Evolutionary conservation across 2,113 vertebrate genomes (phyloP).

Genomic region (Cranoglanis bouderius): DNA sequence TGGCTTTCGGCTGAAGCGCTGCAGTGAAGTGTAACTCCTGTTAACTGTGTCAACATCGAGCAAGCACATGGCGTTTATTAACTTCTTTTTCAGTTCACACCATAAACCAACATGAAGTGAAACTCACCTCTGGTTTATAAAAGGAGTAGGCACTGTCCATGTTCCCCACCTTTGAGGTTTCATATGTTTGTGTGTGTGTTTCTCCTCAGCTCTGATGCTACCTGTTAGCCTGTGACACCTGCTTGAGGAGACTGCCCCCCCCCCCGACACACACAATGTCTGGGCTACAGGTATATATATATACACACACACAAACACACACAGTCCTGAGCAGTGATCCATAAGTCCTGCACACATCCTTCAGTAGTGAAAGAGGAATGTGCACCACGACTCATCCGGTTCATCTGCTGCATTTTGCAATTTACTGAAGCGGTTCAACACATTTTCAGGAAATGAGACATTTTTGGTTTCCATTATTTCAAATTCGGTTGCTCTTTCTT

Average conservation of each 20-base stretch:
- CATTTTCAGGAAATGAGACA: background rate
- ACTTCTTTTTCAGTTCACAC: background rate
- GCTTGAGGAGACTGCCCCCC: slow-evolving; percentile 22
- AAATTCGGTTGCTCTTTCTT: background rate
- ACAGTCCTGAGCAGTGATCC: background rate
- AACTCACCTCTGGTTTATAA: background rate
- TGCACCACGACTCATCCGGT: slow-evolving; percentile 3
- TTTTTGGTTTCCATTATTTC: background rate
- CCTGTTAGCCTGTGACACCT: slow-evolving; percentile 36
- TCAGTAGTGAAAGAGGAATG: slow-evolving; percentile 14
- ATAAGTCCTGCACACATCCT: slow-evolving; percentile 9
- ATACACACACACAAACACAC: background rate
- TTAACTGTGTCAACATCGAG: background rate
- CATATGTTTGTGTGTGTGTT: slow-evolving; percentile 18
- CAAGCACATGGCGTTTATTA: background rate
- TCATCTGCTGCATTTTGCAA: background rate
- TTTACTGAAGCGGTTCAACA: background rate
- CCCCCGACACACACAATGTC: slow-evolving; percentile 45
- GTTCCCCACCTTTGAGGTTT: background rate
- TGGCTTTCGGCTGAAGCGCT: background rate
- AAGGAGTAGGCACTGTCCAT: too few relatives aligned
- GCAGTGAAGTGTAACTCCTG: background rate
- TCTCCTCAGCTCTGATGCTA: slow-evolving; percentile 50
- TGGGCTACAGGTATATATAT: slow-evolving; percentile 40
- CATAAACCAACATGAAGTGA: background rate